Percentiles rank a stretch among this genome's conserved stretches.
These are phyloP conservation scores for Datnioides undecimradiatus DNA, from an alignment of 2,113 vertebrate species.

Conservation along the genomic window DNA sequence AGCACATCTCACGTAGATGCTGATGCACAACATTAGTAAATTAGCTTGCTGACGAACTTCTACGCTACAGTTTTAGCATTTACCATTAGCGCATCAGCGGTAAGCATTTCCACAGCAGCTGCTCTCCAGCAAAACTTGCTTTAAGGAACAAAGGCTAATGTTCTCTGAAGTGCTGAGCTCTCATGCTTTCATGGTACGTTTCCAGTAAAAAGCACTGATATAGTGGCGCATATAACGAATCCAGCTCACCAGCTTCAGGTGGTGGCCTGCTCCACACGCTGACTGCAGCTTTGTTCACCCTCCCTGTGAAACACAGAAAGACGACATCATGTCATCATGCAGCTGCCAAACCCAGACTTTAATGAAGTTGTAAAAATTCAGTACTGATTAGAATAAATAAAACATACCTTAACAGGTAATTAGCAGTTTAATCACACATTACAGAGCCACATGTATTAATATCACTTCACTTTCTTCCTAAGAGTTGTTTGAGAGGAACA, in stretches of 20 bases:
- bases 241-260: slow-evolving; percentile 69
- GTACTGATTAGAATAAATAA: neutral
- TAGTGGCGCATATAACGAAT: neutral
- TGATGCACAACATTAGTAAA: no score
- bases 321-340: neutral
- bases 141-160: no score
- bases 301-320: slow-evolving; percentile 72
- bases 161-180: neutral
- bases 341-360: neutral
- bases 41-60: no score
- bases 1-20: no score
- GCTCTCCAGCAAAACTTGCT: neutral
- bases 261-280: slow-evolving; percentile 80
- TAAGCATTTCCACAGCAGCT: neutral
- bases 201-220: neutral
- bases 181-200: neutral
- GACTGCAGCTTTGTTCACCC: slow-evolving; percentile 40
- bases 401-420: slow-evolving; percentile 16
- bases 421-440: neutral
- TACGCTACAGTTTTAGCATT: no score
- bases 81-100: no score
- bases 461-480: neutral
- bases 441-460: neutral
- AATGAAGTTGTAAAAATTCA: neutral
- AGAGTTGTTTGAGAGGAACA: neutral